Conservation (phyloP, 2,888 invertebrate genomes). For the Volucella inanis region DNA sequence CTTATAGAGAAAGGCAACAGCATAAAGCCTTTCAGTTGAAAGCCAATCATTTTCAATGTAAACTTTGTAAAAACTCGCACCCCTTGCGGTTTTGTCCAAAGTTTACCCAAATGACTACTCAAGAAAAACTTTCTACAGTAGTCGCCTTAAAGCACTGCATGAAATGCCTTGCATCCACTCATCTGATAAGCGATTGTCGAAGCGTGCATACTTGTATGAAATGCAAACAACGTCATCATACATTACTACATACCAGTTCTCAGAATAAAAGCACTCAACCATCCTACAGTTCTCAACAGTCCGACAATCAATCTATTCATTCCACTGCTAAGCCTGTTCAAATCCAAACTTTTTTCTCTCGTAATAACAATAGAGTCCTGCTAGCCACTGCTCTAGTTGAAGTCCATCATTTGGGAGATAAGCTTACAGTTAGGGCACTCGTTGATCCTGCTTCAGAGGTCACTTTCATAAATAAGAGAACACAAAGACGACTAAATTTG, state of each 20-base stretch:
- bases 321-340: too few species aligned
- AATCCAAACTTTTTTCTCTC: too few species aligned
- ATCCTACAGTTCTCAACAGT: background rate
- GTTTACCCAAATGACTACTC: constrained; percentile 6
- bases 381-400: too few species aligned
- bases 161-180: constrained; percentile 23
- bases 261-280: background rate
- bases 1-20: background rate
- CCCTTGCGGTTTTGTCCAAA: constrained; percentile 13
- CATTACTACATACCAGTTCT: background rate
- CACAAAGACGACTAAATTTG: too few species aligned
- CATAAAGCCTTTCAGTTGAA: constrained; percentile 18
- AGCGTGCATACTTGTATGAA: constrained; percentile 11
- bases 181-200: constrained; percentile 1
- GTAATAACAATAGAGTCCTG: too few species aligned
- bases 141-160: background rate
- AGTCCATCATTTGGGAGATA: too few species aligned
- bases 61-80: constrained; percentile 8
- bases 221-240: constrained; percentile 18
- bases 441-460: too few species aligned
- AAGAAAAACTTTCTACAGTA: background rate
- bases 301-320: too few species aligned
- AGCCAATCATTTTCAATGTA: background rate
- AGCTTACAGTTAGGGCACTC: too few species aligned
- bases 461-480: too few species aligned